These are phyloP conservation scores for Brachionus plicatilis DNA, from an alignment of 1,140 invertebrate genomes.

Conservation along the genomic window DNA sequence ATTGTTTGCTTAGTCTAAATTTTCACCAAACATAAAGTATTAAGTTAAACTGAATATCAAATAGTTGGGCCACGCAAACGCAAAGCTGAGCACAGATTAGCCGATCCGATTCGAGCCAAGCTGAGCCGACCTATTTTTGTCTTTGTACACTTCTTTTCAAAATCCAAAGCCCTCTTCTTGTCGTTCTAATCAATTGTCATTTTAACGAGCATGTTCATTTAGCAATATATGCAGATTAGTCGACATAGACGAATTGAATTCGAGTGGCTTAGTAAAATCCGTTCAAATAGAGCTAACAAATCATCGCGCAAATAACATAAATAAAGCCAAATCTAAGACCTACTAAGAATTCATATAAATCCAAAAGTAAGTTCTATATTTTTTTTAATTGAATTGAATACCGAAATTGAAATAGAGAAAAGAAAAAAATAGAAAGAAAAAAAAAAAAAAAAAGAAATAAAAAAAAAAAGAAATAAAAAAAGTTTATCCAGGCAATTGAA, in stretches of 20 bases:
- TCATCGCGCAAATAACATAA: not conserved
- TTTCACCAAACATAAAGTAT: not conserved
- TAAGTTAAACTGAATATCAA: not conserved
- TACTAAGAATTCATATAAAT: not conserved
- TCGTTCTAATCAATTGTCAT: not conserved
- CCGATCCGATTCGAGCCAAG: not conserved
- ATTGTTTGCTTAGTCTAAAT: not conserved
- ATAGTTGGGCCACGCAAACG: not conserved
- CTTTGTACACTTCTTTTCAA: not conserved
- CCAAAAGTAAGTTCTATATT: not conserved
- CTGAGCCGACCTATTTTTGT: not conserved
- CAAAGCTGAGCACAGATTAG: not conserved
- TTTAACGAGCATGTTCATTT: not conserved
- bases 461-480: too few relatives aligned
- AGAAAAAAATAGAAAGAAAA: not conserved
- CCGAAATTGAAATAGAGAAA: not conserved
- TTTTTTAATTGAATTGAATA: not conserved
- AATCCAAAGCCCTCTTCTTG: not conserved
- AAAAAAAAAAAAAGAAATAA: too few relatives aligned
- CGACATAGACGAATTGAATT: not conserved
- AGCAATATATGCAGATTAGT: not conserved
- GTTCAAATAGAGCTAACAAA: not conserved
- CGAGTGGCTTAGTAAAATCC: not conserved
- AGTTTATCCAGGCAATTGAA: not conserved
- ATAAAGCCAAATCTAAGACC: not conserved